Conservation (phyloP, 2,888 invertebrate species). For the Lasioglossum oenotherae region DNA sequence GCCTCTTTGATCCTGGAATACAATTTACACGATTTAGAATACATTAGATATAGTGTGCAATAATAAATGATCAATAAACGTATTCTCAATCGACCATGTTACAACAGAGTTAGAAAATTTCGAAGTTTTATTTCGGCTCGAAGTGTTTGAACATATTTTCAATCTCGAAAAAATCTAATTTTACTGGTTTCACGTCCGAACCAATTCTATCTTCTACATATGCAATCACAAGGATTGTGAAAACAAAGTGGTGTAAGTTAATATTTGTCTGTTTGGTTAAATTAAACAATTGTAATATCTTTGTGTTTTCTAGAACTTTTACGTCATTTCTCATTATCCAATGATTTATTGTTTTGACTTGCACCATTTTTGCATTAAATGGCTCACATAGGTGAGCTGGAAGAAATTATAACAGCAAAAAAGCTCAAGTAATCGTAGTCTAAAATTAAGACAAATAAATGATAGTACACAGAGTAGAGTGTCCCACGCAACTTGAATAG, state of each 20-base stretch:
- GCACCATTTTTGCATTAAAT: neutral
- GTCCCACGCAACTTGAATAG: too few species aligned
- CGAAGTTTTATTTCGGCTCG: neutral
- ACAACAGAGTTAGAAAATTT: neutral
- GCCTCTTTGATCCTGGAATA: conserved; percentile 89
- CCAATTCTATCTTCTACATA: neutral
- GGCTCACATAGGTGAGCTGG: neutral
- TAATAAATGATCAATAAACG: neutral
- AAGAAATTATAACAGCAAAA: neutral
- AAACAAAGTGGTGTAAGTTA: too few species aligned
- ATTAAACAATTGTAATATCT: too few species aligned
- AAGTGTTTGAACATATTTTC: neutral
- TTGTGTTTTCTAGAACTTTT: too few species aligned
- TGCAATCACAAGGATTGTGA: neutral
- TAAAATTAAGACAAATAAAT: neutral
- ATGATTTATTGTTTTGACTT: neutral
- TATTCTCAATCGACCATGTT: neutral
- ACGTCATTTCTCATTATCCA: too few species aligned
- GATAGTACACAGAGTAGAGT: too few species aligned
- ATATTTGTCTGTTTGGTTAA: too few species aligned
- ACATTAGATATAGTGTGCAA: neutral
- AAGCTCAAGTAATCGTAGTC: neutral
- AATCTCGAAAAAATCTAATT: neutral
- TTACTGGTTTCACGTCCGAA: neutral
- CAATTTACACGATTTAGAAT: neutral